Percentiles rank a stretch among this genome's conserved stretches.
Evolutionary conservation across 1,140 invertebrate genomes (phyloP).

Genomic region (Caerostris darwini): DNA sequence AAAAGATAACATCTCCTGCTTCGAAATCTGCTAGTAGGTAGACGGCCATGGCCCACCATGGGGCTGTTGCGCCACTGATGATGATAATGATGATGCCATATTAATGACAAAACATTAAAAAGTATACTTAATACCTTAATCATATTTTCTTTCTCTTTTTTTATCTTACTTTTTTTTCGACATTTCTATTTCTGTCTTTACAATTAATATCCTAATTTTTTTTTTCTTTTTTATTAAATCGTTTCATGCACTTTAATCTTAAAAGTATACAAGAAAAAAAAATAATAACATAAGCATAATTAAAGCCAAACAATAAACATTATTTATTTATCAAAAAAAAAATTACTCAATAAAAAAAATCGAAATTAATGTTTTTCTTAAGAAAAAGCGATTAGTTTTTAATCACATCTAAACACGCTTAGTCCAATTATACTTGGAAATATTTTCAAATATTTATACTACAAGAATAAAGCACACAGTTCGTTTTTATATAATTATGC

Average conservation of each 20-base stretch:
- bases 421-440: background rate
- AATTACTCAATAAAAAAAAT: background rate
- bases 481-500: background rate
- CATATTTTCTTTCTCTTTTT: too few relatives aligned
- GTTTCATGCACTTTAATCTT: background rate
- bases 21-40: too few relatives aligned
- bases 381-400: background rate
- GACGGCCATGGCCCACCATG: too few relatives aligned
- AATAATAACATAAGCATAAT: background rate
- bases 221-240: too few relatives aligned
- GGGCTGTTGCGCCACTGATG: too few relatives aligned
- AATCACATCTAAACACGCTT: background rate
- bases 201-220: too few relatives aligned
- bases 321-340: background rate
- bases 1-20: too few relatives aligned
- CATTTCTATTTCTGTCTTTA: too few relatives aligned
- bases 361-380: background rate
- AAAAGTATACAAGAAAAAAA: background rate
- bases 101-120: too few relatives aligned
- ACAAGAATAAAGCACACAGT: background rate
- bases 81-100: too few relatives aligned
- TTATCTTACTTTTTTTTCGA: too few relatives aligned
- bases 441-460: slow-evolving; percentile 16
- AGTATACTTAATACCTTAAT: too few relatives aligned
- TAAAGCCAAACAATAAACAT: background rate